phyloP scores from a whole-genome alignment of 2,888 invertebrate genomes.

The Amorpha juglandis region DNA sequence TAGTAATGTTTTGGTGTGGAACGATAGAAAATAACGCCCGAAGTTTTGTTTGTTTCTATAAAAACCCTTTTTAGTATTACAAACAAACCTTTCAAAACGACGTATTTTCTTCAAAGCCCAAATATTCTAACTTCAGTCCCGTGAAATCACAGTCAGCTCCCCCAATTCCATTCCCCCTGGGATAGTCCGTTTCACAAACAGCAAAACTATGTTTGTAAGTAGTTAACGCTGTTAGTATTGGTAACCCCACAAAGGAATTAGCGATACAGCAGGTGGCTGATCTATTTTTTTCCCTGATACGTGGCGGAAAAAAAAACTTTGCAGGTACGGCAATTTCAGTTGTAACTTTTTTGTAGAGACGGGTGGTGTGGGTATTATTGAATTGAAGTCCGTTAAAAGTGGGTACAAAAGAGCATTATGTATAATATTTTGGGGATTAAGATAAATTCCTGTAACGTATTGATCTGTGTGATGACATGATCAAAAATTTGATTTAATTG shows the following conservation, averaged over 20 bases:
- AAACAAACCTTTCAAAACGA: neutral
- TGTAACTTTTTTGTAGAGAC: neutral
- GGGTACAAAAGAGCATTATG: slow-evolving; percentile 1
- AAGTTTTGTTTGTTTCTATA: neutral
- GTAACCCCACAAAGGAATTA: slow-evolving; percentile 12
- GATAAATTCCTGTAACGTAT: neutral
- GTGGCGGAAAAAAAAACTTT: neutral
- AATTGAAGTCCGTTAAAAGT: slow-evolving; percentile 1
- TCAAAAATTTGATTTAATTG: no score
- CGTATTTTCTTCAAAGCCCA: neutral
- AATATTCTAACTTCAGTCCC: neutral
- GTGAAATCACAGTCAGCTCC: neutral
- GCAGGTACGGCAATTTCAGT: slow-evolving; percentile 18
- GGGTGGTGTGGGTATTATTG: neutral
- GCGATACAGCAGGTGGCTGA: slow-evolving; percentile 21
- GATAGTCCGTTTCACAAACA: slow-evolving; percentile 12
- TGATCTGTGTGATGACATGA: neutral
- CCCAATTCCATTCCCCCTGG: neutral
- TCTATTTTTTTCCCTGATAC: slow-evolving; percentile 13
- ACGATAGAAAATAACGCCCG: no score
- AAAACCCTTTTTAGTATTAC: neutral
- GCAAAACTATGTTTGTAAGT: slow-evolving; percentile 22
- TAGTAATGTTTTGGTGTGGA: no score
- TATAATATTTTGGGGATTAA: slow-evolving; percentile 1
- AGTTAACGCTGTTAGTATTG: slow-evolving; percentile 19